Evolutionary conservation across 2,888 invertebrate genomes (phyloP), one percentile per base, ranked within the genome.

Genomic region (Agapostemon virescens): DNA sequence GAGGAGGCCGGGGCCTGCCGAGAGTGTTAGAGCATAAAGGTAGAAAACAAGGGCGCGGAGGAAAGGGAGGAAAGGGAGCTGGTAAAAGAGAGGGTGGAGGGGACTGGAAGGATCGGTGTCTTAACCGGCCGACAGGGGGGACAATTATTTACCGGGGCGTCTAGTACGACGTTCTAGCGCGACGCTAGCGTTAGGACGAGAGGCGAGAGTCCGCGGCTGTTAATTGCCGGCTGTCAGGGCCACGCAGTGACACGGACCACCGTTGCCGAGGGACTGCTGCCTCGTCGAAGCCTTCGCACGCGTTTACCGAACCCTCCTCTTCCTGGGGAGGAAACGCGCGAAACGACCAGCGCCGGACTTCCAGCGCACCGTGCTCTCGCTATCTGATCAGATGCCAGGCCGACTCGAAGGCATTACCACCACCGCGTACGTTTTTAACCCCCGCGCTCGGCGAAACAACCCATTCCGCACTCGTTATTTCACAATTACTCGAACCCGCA

Each of bases 201-300:
- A 89, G 88, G 89, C 89, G 89, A 90, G 89, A 90, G 90, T 90
- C 90, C 91, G 90, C 88, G 88, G 89, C 91, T 90, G 92, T 92
- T 92, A 92, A 92, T 92, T 92, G 92, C 90, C 83, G 89, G 87
- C 92, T 92, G 92, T 92, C 92, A 92, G 89, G 85, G 90, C 78
- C 92, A 92, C 88, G 89, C 90, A 89, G 87, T 85, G 88, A 90
- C 87, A 85, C 82, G 88, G 83, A 83, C 85, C 81, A 83, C 80
- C 82, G 68, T 82, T 81, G 80, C 74, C 84, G 82, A 79, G 86
- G 85, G 86, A 86, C 85, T 81, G 83, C 85, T 81, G 83, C 81
- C 84, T 67, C 77, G 86, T 83, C 86, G 84, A 86, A 85, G 82
- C 72, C 58, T 77, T 49, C 36, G 81, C 74, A 81, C 79, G 80